Base-by-base conservation (phyloP, 1,140 invertebrate genomes). In the Campoletis sonorensis region DNA sequence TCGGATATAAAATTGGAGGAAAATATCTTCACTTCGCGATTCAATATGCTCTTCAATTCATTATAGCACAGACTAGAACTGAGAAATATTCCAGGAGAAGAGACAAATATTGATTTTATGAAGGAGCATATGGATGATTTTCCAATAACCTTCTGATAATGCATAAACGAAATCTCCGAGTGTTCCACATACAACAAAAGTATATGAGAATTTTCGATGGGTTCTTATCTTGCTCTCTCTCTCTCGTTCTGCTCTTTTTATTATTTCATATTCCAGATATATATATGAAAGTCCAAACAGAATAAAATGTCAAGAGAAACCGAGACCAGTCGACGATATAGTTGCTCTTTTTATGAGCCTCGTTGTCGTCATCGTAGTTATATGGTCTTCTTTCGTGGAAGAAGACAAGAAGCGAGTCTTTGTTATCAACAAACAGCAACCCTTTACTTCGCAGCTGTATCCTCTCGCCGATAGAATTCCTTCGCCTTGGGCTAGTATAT, bases 341-440 rank as follows among this genome's bases (percentile, higher is more conserved):
- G 54, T 40, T 77, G 30, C 54, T 77, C 73, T 27, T 61, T 77
- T 77, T 61, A 26, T 23, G 51, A 33, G 27, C 18, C 21, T 54
- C 49, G 72, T 75, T 30, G 49, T 16, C 54, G 51, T 77, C 54
- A 10, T 77, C 26, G 11, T 64, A 70, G 61, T 26, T 23, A n/a
- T 58, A 23, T 54, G 51, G 18, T 54, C 18, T 54, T 54, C 8
- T 70, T 33, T 10, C 67, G 73, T 33, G 4, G 15, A 70, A 10
- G 67, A 64, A 23, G 49, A 77, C 51, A 64, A 61, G 49, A 75
- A 54, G 23, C 21, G 61, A 26, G 61, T 26, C 73, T 77, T 77
- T 77, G 73, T 77, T 77, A 54, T 77, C 73, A 23, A 61, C 73
- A 61, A 64, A 77, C 54, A 77, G n/a, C 54, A 7, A 30, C 67